Base-by-base conservation (phyloP, 2,797 vertebrate species). In the Fratercula arctica region DNA sequence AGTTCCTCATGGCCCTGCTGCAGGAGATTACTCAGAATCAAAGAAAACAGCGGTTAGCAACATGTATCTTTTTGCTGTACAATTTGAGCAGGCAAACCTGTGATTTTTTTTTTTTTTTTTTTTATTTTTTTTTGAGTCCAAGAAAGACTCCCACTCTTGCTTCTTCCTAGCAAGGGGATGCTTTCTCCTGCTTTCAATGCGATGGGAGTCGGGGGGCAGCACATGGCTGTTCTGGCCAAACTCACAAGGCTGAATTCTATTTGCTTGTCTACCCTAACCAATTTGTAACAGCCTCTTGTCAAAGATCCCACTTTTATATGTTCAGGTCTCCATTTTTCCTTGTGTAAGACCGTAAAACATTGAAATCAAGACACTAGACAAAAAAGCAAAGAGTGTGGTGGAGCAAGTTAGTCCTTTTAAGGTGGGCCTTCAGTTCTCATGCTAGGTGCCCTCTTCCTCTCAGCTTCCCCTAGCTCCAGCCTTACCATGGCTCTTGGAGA, bases 191-290 rank as follows among this genome's bases (percentile, higher is more conserved):
- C 35, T 66, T 2, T 41, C 46, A 60, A 0, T 17, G 16, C 0
- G 1, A 51, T 5, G 14, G 25, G 17, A 6, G 39, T 6, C 5
- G 6, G 6, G 24, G 15, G 31, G 5, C 3, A 11, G n/a, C 3
- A 2, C 0, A 0, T 7, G 8, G 26, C 24, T 45, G 6, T 39
- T 73, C 54, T 69, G 25, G n/a, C 23, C 69, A 66, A 18, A n/a
- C 29, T 51, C 31, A 31, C n/a, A 78, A 60, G n/a, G 16, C 31
- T 8, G 16, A 69, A 74, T 35, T 54, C 31, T 59, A 31, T 53
- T 53, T 63, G 15, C 23, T 23, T 11, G 3, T 51, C 14, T 59
- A 29, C 14, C 25, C 60, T n/a, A 37, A 79, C 16, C 33, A 43
- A 33, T 33, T 67, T 29, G 9, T 24, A 57, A 68, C 35, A 89